Evolutionary conservation across 2,888 invertebrate genomes (phyloP), one percentile per base, ranked within the genome.

Genomic region (Cremastinae sp.): DNA sequence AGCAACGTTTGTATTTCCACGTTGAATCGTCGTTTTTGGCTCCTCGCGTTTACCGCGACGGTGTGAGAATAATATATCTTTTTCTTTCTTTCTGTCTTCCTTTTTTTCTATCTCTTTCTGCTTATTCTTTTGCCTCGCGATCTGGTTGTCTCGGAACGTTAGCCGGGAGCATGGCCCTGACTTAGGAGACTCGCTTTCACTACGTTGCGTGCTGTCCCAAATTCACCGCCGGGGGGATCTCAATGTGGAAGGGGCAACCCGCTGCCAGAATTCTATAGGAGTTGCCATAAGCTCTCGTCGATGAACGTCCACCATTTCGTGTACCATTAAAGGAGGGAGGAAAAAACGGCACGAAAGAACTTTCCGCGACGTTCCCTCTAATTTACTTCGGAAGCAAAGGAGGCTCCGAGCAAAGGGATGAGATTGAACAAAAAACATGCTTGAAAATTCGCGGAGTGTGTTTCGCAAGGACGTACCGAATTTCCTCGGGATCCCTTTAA

Each of bases 401-500:
- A 28, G 56, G 55, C 12, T 18, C 28, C 22, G 20, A 0, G 12
- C n/a, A 14, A 9, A n/a, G 39, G 18, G 37, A 65, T 20, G 18
- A 43, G 37, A 16, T 55, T 56, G 35, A 45, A 61, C 37, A 66
- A 35, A 74, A 69, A 56, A 45, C 65, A 65, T 43, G 14, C 51
- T 71, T 47, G 75, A 61, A 59, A 70, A 75, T 59, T 65, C 59
- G 64, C 59, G 47, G 47, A 55, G 59, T 53, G 55, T 53, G n/a
- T 65, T 43, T 43, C 45, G 20, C 37, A 47, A 58, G 41, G 43
- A 49, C 61, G 35, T 59, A 61, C 47, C 47, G 70, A 61, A 75
- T 66, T 61, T 64, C 43, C 55, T 65, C 39, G 58, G 59, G 55
- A 65, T 66, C 66, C 70, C 65, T 75, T 71, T 71, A 75, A 75